These are phyloP conservation scores for Callyntrura sp. DNA, from an alignment of 2,888 invertebrate species.

Conservation along the genomic window DNA sequence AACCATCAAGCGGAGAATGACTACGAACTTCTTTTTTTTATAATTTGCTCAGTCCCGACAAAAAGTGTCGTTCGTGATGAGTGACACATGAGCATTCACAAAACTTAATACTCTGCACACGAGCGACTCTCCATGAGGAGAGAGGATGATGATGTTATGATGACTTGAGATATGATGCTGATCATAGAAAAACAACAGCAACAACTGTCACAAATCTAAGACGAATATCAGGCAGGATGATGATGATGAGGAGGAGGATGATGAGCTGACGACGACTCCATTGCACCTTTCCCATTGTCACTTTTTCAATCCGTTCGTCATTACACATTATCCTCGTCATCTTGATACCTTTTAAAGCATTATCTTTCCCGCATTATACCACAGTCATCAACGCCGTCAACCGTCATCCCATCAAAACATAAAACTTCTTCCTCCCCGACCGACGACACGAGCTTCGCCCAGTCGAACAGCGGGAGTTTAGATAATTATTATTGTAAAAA, in stretches of 20 bases:
- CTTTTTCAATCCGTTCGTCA: conserved; percentile 12
- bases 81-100: conserved; percentile 69
- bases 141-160: conserved; percentile 21
- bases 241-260: conserved; percentile 66
- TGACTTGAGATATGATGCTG: conserved; percentile 41
- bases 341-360: not conserved
- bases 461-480: conserved; percentile 20
- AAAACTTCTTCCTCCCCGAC: conserved; percentile 24
- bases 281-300: conserved; percentile 44
- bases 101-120: conserved; percentile 57
- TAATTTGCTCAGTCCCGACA: conserved; percentile 55
- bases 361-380: not conserved
- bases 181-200: conserved; percentile 60
- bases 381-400: not conserved
- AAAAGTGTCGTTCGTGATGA: conserved; percentile 70
- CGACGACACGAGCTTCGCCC: conserved; percentile 43
- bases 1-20: conserved; percentile 43
- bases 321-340: not conserved
- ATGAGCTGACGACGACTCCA: conserved; percentile 36
- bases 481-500: conserved; percentile 51
- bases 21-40: conserved; percentile 48
- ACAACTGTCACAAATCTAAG: conserved; percentile 54
- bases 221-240: conserved; percentile 37
- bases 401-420: no score
- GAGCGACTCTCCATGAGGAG: conserved; percentile 4